These are phyloP conservation scores for Notarius lentiginosus DNA, from an alignment of 2,113 vertebrate genomes.

Conservation along the genomic window DNA sequence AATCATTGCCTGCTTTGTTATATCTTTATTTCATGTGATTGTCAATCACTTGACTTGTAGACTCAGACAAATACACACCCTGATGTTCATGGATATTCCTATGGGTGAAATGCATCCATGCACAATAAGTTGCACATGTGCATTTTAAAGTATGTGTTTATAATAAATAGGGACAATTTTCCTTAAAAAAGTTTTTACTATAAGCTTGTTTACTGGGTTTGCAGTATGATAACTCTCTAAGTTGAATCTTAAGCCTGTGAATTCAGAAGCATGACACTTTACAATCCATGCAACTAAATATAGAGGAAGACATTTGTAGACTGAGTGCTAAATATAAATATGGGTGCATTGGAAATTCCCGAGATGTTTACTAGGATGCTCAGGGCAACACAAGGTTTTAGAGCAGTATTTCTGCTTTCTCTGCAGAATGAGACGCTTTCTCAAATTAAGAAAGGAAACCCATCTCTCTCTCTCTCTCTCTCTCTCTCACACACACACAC, in stretches of 20 bases:
- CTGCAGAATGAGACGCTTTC: neutral
- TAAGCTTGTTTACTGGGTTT: conserved; percentile 10
- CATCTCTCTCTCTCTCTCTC: conserved; percentile 14
- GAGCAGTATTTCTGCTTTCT: conserved; percentile 28
- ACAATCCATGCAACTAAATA: neutral
- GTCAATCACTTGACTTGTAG: neutral
- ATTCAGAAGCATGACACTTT: conserved; percentile 14
- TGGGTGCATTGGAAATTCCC: conserved; percentile 24
- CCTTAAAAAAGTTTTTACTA: neutral
- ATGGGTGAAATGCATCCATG: neutral
- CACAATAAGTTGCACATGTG: neutral
- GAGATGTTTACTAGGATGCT: conserved; percentile 34
- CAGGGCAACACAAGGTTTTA: conserved; percentile 1
- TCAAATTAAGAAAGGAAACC: conserved; percentile 24
- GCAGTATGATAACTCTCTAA: neutral
- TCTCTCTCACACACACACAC: too few species aligned
- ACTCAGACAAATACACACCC: neutral
- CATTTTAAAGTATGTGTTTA: neutral
- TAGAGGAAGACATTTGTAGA: conserved; percentile 6
- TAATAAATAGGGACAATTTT: neutral
- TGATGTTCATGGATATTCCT: neutral
- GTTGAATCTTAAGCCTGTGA: neutral
- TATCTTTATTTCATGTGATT: neutral
- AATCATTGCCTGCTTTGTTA: neutral
- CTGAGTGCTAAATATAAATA: conserved; percentile 29